Percentiles rank a stretch among this genome's conserved stretches.
Evolutionary conservation across 1,140 invertebrate species (phyloP).

Genomic region (Lordiphosa collinella): DNA sequence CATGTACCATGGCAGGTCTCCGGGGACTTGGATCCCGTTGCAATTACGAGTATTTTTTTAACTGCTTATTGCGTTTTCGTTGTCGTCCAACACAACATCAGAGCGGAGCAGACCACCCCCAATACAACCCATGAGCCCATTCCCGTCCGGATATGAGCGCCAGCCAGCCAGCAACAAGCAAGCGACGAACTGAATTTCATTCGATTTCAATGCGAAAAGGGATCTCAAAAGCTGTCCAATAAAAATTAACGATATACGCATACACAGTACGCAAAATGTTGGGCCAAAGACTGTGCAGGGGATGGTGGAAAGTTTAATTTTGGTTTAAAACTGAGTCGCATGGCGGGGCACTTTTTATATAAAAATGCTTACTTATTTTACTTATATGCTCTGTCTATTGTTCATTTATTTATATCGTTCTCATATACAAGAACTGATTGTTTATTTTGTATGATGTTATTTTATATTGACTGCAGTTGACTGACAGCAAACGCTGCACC

Average conservation of each 20-base stretch:
- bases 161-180: constrained; percentile 57
- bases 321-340: constrained; percentile 42
- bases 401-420: no score
- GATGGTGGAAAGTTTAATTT: constrained; percentile 57
- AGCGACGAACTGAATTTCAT: constrained; percentile 70
- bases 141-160: constrained; percentile 17
- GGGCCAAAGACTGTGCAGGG: background rate
- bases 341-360: no score
- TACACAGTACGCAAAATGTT: constrained; percentile 62
- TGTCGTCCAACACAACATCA: constrained; percentile 27
- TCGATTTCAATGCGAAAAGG: constrained; percentile 71
- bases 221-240: constrained; percentile 67
- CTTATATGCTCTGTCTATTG: no score
- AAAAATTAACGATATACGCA: constrained; percentile 73
- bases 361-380: no score
- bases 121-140: constrained; percentile 4
- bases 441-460: no score
- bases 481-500: no score
- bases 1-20: constrained; percentile 54
- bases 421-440: no score
- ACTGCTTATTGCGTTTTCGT: constrained; percentile 75
- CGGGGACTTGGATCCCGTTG: constrained; percentile 53
- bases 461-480: no score
- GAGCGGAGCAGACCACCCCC: background rate
- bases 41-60: constrained; percentile 76